These are phyloP conservation scores for Strigops habroptila DNA, from an alignment of 2,113 vertebrate genomes.

Conservation along the genomic window DNA sequence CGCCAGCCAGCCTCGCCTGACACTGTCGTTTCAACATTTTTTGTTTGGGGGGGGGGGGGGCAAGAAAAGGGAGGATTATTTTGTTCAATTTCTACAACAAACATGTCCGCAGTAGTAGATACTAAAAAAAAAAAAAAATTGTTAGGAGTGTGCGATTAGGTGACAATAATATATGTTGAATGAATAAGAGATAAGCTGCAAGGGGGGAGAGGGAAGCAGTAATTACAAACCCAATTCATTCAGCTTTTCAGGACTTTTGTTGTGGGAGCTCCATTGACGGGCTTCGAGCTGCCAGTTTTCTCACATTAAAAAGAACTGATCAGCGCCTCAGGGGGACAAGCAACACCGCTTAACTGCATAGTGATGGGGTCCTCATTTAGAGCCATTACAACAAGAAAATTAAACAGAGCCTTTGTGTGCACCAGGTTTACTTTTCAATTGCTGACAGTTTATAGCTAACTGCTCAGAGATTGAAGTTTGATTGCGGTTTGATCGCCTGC, in stretches of 20 bases:
- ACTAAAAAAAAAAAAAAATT: background rate
- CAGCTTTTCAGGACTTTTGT: slow-evolving; percentile 83
- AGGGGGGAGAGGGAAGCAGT: slow-evolving; percentile 66
- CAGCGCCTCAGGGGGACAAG: slow-evolving; percentile 72
- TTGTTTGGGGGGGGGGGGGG: background rate
- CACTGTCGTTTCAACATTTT: background rate
- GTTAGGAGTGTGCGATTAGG: slow-evolving; percentile 70
- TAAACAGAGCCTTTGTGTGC: slow-evolving; percentile 76
- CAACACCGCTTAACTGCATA: slow-evolving; percentile 68
- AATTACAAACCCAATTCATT: slow-evolving; percentile 81
- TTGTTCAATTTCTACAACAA: slow-evolving; percentile 54
- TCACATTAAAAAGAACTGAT: slow-evolving; percentile 77
- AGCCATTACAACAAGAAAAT: slow-evolving; percentile 73
- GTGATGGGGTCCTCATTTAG: slow-evolving; percentile 78
- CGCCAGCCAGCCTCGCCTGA: background rate
- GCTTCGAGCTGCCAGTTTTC: slow-evolving; percentile 75
- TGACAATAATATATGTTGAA: slow-evolving; percentile 78
- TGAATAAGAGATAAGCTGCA: slow-evolving; percentile 77
- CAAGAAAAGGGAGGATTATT: slow-evolving; percentile 13
- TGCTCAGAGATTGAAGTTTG: slow-evolving; percentile 71
- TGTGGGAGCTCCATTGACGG: slow-evolving; percentile 73
- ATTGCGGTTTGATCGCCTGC: slow-evolving; percentile 65
- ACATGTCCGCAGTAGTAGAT: slow-evolving; percentile 17
- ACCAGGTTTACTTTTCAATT: slow-evolving; percentile 74
- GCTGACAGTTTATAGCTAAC: slow-evolving; percentile 74